Base-by-base conservation (phyloP, 2,888 invertebrate genomes). In the Drosophila paucipuncta region DNA sequence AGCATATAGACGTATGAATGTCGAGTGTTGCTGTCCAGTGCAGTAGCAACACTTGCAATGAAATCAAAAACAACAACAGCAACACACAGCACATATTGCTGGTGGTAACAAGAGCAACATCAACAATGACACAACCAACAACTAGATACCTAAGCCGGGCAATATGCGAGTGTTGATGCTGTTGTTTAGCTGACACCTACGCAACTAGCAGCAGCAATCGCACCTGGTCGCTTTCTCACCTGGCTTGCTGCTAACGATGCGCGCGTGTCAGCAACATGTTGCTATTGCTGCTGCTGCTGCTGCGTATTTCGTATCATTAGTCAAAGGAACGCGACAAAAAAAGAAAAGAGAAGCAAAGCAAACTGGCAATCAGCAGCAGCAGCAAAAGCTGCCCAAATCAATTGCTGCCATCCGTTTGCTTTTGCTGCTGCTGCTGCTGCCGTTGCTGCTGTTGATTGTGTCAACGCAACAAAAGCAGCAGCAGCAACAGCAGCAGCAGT, bases 311-410 rank as follows among this genome's bases (percentile, higher is more conserved):
- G 81, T 91, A 89, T 91, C 91, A 91, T 91, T 91, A 90, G 89
- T 91, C 88, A 89, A 88, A 79, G 68, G 66, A 78, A 73, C 53
- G 78, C 68, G 75, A 71, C 71, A 57, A 72, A 73, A 60, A 49
- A 37, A 53, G 37, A 47, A 41, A 52, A 41, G 35, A 35, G 41
- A 58, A 66, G 65, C 57, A 76, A 80, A 59, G 73, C 74, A 80
- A 74, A 80, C 75, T 78, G 79, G 82, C 85, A 85, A 85, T 83
- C 87, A 86, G 77, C 82, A 80, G 77, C 82, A 80, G 77, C 76
- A 66, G 80, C 76, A 73, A 85, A 86, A 85, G 87, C 80, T 85
- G 89, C 88, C 91, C 91, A 89, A 92, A 92, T 92, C 91, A 92
- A 92, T 91, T 91, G 89, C 89, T 82, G 76, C 62, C 49, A 66